Conservation (phyloP, 2,888 invertebrate species). For the Trichogramma evanescens region DNA sequence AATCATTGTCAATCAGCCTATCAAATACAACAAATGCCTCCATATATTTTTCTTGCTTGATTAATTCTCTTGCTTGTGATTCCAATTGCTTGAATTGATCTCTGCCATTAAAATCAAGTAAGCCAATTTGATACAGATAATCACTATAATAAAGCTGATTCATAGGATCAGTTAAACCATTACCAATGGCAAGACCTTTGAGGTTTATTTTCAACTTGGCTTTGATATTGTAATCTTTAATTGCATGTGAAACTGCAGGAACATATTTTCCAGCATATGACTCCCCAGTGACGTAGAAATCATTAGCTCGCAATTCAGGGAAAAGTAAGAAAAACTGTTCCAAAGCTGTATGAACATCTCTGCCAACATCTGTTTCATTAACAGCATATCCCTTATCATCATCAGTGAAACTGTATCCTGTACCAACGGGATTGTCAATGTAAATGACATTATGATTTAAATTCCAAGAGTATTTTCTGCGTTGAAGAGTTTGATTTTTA, state of each 20-base stretch:
- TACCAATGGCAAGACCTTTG: conserved; percentile 69
- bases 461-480: conserved; percentile 74
- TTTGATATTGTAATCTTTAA: conserved; percentile 57
- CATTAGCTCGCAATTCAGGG: conserved; percentile 63
- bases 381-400: conserved; percentile 68
- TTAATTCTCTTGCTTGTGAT: conserved; percentile 53
- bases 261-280: conserved; percentile 80
- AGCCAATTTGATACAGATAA: conserved; percentile 72
- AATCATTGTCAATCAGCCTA: conserved; percentile 62
- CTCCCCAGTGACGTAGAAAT: conserved; percentile 84
- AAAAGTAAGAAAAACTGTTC: conserved; percentile 80
- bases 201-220: conserved; percentile 62
- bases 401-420: conserved; percentile 85
- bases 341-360: conserved; percentile 69
- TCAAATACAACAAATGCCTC: conserved; percentile 71
- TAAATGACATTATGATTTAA: conserved; percentile 73
- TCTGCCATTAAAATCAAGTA: conserved; percentile 60
- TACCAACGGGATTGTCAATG: conserved; percentile 89
- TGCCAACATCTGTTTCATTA: conserved; percentile 73
- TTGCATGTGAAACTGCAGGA: conserved; percentile 70
- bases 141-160: conserved; percentile 72
- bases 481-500: conserved; percentile 48
- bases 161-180: conserved; percentile 72
- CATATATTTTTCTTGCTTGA: conserved; percentile 57
- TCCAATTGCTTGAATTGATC: conserved; percentile 58